Evolutionary conservation across 2,797 vertebrate species (phyloP).

Genomic region (Bufotes viridis): DNA sequence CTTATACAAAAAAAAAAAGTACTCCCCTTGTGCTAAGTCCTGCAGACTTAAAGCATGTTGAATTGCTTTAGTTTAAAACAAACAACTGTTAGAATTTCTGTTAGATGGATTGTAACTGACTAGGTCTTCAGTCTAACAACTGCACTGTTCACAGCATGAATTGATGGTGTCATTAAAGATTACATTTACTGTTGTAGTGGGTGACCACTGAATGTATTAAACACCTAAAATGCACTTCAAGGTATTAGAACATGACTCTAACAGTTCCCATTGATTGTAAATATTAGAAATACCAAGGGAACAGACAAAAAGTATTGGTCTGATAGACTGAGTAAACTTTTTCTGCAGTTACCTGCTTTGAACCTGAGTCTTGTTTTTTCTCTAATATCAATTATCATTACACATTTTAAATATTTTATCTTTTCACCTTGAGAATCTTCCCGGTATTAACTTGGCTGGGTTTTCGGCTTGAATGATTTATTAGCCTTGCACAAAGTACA

Average conservation of each 20-base stretch:
- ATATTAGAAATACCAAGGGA: not conserved
- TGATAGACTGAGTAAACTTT: not conserved
- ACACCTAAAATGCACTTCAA: not conserved
- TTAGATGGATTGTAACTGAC: not conserved
- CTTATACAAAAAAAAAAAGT: too few relatives aligned
- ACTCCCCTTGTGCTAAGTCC: too few relatives aligned
- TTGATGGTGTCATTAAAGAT: not conserved
- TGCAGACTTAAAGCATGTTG: not conserved
- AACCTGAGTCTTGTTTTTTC: not conserved
- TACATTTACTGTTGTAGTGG: not conserved
- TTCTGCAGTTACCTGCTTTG: not conserved
- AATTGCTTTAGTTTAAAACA: not conserved
- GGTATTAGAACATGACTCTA: not conserved
- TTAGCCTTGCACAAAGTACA: conserved; percentile 47
- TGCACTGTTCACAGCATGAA: not conserved
- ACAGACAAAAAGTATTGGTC: not conserved
- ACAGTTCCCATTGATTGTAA: not conserved
- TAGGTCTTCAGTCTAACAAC: not conserved
- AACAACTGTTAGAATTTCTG: too few relatives aligned
- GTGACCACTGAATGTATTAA: not conserved
- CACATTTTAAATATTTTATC: conserved; percentile 8
- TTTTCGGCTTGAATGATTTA: conserved; percentile 43
- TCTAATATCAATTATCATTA: conserved; percentile 10
- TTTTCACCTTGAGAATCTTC: conserved; percentile 42
- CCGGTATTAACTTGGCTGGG: conserved; percentile 41